These are phyloP conservation scores for Pluvialis apricaria DNA, from an alignment of 2,113 vertebrate genomes.

Conservation along the genomic window DNA sequence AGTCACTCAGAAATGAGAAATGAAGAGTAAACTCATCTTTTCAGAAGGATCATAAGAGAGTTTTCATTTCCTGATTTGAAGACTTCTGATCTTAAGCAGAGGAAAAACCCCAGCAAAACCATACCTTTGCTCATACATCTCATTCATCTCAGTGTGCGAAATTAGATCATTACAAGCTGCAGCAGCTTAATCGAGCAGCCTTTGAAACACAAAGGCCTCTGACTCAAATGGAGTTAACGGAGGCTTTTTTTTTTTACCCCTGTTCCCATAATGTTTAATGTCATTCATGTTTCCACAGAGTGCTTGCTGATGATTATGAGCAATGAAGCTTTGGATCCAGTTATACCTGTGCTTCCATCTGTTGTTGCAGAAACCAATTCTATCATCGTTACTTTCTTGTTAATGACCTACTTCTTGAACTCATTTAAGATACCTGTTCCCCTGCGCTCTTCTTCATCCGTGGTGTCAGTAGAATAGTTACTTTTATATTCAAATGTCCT, in stretches of 20 bases:
- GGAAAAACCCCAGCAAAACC: background rate
- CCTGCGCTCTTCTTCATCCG: background rate
- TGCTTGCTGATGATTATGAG: constrained; percentile 9
- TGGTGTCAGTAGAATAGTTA: background rate
- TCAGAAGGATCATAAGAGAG: background rate
- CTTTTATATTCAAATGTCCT: constrained; percentile 18
- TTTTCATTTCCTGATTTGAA: background rate
- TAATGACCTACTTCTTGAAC: constrained; percentile 33
- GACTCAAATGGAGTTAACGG: constrained; percentile 3
- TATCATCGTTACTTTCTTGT: constrained; percentile 12
- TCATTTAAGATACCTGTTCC: constrained; percentile 4
- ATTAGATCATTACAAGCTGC: constrained; percentile 3
- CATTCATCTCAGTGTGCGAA: background rate
- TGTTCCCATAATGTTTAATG: background rate
- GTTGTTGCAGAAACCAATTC: constrained; percentile 31
- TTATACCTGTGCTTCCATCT: constrained; percentile 39
- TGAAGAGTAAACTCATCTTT: background rate
- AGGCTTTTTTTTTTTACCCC: background rate
- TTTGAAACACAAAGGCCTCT: constrained; percentile 26
- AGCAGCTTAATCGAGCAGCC: background rate
- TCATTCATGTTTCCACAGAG: background rate
- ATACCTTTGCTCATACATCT: background rate
- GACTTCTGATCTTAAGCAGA: background rate
- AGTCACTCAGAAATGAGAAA: background rate
- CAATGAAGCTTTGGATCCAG: constrained; percentile 24